Base-by-base conservation (phyloP, 2,113 vertebrate genomes). In the Sinocyclocheilus anshuiensis region DNA sequence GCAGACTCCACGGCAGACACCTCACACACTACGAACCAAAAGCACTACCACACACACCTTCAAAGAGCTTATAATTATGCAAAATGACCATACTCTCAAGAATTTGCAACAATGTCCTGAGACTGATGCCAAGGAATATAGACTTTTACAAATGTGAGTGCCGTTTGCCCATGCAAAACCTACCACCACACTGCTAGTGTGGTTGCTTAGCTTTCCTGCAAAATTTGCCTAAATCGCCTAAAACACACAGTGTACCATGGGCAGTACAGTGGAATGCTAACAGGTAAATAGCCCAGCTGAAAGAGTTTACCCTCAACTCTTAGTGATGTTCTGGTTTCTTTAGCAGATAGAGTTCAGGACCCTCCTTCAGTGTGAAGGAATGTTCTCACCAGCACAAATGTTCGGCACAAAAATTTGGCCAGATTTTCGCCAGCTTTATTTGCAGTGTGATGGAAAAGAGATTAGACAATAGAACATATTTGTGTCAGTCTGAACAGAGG, bases 1-100 rank as follows among this genome's bases (percentile, higher is more conserved):
- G 55, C 72, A 82, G 45, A 85, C 33, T 36, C 36, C 36, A 61
- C 65, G 61, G 81, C 42, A 84, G 57, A 72, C 69, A 50, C 33
- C 63, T 39, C 33, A 39, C 69, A 72, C 3, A 0, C 33, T 72
- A 72, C 69, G 22, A 42, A 72, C 36, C 36, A 72, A 42, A 42
- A 72, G 36, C 69, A 63, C 59, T 79, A 55, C 22, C 1, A 0
- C 67, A 65, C 65, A 84, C 36, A 72, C 36, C 36, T 65, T 24
- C 63, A 65, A 63, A 63, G 12, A 65, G 63, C 24, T 65, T 65
- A 65, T 15, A 65, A 65, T 65, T 65, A 65, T 26, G 63, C 4
- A 26, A 26, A 65, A 12, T 2, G 11, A 65, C 63, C 63, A 65
- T 26, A 65, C n/a, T 65, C 63, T 29, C 63, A 2, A 9, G 7